These are phyloP conservation scores for Drosophila azteca DNA, from an alignment of 1,140 invertebrate genomes.

Conservation along the genomic window DNA sequence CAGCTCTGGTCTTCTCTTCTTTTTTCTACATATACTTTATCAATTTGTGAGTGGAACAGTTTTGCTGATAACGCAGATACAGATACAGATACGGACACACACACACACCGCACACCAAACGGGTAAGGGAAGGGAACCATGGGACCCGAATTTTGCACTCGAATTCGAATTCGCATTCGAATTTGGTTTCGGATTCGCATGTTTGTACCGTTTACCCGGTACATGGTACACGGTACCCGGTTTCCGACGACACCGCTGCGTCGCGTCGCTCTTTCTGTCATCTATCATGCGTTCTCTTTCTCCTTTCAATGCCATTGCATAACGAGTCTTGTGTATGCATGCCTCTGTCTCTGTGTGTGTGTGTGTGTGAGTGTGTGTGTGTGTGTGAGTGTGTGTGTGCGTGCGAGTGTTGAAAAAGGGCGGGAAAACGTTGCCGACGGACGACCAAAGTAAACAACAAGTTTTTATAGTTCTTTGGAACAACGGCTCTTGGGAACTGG, in stretches of 20 bases:
- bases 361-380: too few relatives aligned
- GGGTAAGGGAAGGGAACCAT: neutral
- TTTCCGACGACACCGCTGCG: neutral
- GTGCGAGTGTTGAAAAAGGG: conserved; percentile 57
- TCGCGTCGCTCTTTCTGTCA: too few relatives aligned
- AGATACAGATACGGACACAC: conserved; percentile 28
- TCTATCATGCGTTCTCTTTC: conserved; percentile 1
- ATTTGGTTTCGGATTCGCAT: conserved; percentile 21
- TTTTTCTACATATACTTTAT: conserved; percentile 48
- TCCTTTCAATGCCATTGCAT: conserved; percentile 72
- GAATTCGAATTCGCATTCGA: conserved; percentile 4
- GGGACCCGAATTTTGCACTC: conserved; percentile 1
- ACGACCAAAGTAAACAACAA: conserved; percentile 60
- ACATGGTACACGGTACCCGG: conserved; percentile 9
- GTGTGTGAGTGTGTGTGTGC: conserved; percentile 18
- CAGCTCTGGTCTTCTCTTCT: conserved; percentile 3
- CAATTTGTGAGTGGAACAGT: conserved; percentile 65
- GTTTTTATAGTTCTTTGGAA: conserved; percentile 72
- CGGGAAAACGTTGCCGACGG: conserved; percentile 55
- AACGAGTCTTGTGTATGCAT: conserved; percentile 59
- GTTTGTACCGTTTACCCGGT: conserved; percentile 34
- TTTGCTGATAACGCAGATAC: conserved; percentile 75
- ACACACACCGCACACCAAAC: neutral
- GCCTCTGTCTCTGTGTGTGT: conserved; percentile 24
- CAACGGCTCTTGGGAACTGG: conserved; percentile 13